phyloP scores from a whole-genome alignment of 2,797 vertebrate species.

The Brachyalestes nurse region DNA sequence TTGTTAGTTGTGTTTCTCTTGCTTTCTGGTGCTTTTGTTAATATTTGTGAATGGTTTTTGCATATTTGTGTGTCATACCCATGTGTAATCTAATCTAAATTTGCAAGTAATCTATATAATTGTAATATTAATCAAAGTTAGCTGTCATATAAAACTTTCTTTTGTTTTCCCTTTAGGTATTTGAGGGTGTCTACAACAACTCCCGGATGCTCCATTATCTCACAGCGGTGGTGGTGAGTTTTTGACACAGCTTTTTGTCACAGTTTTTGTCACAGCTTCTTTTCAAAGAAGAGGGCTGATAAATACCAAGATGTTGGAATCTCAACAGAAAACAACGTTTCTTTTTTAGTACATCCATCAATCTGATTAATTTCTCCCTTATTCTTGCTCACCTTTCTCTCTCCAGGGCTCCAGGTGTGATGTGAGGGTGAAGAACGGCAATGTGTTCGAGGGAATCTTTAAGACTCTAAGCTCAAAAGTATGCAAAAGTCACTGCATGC shows the following conservation, averaged over 20 bases:
- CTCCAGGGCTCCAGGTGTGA: conserved; percentile 91
- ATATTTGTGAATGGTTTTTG: background rate
- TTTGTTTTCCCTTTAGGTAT: conserved; percentile 74
- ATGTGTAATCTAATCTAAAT: background rate
- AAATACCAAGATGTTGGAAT: background rate
- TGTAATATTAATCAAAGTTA: background rate
- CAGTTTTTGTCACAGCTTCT: too few species aligned
- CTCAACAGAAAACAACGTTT: background rate
- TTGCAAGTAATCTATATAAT: background rate
- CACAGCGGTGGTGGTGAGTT: conserved; percentile 93
- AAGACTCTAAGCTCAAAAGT: conserved; percentile 93
- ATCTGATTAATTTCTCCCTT: background rate
- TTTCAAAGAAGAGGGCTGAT: background rate
- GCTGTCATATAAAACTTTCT: background rate
- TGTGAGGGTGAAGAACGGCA: conserved; percentile 90
- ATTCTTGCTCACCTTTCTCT: background rate
- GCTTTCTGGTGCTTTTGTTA: background rate
- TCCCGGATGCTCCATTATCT: conserved; percentile 95
- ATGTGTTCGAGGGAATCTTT: conserved; percentile 88
- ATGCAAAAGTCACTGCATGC: conserved; percentile 53
- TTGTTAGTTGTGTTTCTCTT: background rate
- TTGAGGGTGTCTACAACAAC: conserved; percentile 94
- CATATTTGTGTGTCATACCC: background rate
- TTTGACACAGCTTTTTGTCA: background rate
- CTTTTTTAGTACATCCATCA: background rate